Conservation (phyloP, 1,140 invertebrate genomes). For the Pararge aegeria region DNA sequence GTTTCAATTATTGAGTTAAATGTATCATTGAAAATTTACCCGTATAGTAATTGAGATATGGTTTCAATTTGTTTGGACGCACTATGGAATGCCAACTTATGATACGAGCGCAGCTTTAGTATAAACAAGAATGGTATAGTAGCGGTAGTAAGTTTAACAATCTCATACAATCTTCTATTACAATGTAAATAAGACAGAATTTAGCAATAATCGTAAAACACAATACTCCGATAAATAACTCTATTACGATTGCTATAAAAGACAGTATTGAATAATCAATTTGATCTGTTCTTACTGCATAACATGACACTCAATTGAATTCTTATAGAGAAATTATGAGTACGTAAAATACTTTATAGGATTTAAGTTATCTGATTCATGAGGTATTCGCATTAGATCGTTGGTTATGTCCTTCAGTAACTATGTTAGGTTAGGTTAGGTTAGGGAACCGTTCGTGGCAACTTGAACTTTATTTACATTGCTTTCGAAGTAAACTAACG, state of each 20-base stretch:
- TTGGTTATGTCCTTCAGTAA: neutral
- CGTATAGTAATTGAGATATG: slow-evolving; percentile 40
- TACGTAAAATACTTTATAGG: neutral
- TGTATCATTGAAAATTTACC: slow-evolving; percentile 46
- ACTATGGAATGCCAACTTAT: slow-evolving; percentile 43
- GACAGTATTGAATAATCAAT: slow-evolving; percentile 4
- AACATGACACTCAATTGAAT: neutral
- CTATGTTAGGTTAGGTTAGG: neutral
- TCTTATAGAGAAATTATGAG: neutral
- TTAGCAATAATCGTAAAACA: slow-evolving; percentile 5
- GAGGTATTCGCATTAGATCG: neutral
- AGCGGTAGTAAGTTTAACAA: slow-evolving; percentile 16
- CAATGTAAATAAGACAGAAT: slow-evolving; percentile 13
- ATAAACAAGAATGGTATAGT: slow-evolving; percentile 48
- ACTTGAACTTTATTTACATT: neutral
- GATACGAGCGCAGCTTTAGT: slow-evolving; percentile 23
- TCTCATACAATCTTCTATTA: slow-evolving; percentile 12
- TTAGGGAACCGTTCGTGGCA: neutral
- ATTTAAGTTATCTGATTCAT: neutral
- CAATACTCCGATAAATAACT: slow-evolving; percentile 3
- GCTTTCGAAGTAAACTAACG: neutral
- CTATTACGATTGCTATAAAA: slow-evolving; percentile 1
- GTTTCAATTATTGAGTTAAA: slow-evolving; percentile 57
- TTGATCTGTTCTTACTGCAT: neutral
- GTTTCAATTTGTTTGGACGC: slow-evolving; percentile 39